These are phyloP conservation scores for Acronicta alni DNA, from an alignment of 2,888 invertebrate species.

Conservation along the genomic window DNA sequence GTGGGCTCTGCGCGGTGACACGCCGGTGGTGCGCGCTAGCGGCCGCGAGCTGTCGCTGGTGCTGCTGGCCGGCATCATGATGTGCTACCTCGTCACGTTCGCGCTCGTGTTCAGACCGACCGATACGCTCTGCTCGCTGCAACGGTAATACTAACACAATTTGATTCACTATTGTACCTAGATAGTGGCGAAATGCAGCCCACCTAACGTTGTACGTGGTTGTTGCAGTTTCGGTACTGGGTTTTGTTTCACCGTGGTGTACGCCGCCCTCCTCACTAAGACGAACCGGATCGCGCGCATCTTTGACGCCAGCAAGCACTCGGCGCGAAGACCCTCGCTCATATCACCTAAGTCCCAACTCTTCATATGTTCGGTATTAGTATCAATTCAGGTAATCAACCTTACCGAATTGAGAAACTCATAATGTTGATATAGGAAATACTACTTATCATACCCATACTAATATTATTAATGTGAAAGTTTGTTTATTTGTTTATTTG, in stretches of 20 bases:
- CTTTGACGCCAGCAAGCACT: conserved; percentile 97
- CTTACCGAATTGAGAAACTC: too few relatives aligned
- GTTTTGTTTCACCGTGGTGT: conserved; percentile 98
- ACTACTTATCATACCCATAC: too few relatives aligned
- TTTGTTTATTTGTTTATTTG: too few relatives aligned
- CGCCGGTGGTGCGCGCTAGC: conserved; percentile 98
- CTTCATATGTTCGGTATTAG: conserved; percentile 95
- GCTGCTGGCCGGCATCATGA: conserved; percentile 95
- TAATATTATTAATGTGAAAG: too few relatives aligned
- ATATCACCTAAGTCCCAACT: conserved; percentile 97
- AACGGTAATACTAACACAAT: conserved; percentile 90
- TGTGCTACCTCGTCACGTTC: conserved; percentile 98
- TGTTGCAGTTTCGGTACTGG: conserved; percentile 93
- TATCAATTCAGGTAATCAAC: conserved; percentile 93
- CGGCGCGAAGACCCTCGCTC: conserved; percentile 97
- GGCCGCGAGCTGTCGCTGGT: conserved; percentile 97
- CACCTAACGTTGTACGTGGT: not conserved
- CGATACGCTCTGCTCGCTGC: conserved; percentile 95
- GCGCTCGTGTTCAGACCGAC: conserved; percentile 95
- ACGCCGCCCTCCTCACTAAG: conserved; percentile 98
- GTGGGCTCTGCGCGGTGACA: conserved; percentile 95
- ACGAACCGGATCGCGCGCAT: conserved; percentile 99
- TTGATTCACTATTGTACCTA: not conserved
- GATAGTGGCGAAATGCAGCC: too few relatives aligned
- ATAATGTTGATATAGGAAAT: too few relatives aligned